phyloP scores from a whole-genome alignment of 2,888 invertebrate species.

The Agrenia bidenticulata region DNA sequence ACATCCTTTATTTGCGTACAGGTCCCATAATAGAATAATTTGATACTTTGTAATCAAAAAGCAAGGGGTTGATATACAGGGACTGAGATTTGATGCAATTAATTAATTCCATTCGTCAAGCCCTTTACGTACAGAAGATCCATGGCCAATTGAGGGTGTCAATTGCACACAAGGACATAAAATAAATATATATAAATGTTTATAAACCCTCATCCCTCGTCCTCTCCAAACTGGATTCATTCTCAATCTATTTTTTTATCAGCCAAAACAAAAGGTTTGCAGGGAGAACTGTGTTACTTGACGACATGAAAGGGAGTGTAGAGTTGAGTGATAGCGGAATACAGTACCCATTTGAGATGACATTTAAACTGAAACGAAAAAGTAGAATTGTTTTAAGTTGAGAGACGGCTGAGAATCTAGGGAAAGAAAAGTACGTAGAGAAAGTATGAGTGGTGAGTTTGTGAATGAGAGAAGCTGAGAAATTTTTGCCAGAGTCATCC shows the following conservation, averaged over 20 bases:
- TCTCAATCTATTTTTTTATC: neutral
- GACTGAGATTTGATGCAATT: neutral
- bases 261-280: neutral
- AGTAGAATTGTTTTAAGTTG: no score
- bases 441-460: neutral
- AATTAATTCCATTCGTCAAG: conserved; percentile 45
- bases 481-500: neutral
- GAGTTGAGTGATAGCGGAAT: no score
- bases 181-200: no score
- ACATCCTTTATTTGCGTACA: conserved; percentile 9
- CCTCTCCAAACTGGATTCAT: neutral
- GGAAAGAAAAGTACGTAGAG: neutral
- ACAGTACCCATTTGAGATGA: no score
- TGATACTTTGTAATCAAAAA: conserved; percentile 11
- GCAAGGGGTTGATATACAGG: conserved; percentile 1
- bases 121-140: conserved; percentile 27
- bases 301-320: no score
- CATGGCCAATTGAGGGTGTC: conserved; percentile 32
- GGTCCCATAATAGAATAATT: neutral
- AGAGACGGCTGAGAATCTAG: neutral
- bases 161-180: conserved; percentile 39
- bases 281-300: no score
- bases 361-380: no score
- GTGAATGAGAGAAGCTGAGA: neutral
- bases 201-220: no score